A percentile compares a stretch with the other conserved stretches of the same genome.
These are phyloP conservation scores for Gobius niger DNA, from an alignment of 2,113 vertebrate species.

Conservation along the genomic window DNA sequence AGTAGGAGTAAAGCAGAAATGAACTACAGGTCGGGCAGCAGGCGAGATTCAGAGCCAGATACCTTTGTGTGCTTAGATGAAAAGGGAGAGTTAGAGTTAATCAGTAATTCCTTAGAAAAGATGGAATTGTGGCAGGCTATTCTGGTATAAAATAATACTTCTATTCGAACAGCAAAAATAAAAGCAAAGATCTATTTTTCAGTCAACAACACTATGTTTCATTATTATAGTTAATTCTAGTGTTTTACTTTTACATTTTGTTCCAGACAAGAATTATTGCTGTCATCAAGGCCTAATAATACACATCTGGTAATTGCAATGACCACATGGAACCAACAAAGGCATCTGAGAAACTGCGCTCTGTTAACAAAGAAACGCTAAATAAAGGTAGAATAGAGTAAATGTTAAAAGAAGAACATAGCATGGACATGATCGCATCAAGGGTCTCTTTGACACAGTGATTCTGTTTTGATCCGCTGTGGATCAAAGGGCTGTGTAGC, in stretches of 20 bases:
- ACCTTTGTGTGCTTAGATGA: conserved; percentile 15
- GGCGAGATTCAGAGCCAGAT: neutral
- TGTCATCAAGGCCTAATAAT: conserved; percentile 15
- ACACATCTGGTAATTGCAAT: conserved; percentile 24
- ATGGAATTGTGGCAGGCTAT: neutral
- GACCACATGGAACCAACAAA: conserved; percentile 1
- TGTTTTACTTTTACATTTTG: neutral
- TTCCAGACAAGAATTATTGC: conserved; percentile 7
- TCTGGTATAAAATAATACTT: neutral
- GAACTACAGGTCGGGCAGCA: conserved; percentile 43
- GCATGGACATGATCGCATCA: conserved; percentile 24
- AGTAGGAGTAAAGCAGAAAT: conserved; percentile 44
- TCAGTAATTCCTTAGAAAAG: neutral
- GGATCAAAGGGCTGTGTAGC: conserved; percentile 41
- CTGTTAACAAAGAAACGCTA: conserved; percentile 2
- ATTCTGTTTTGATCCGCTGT: conserved; percentile 47
- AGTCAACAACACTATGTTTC: neutral
- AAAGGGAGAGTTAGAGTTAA: neutral
- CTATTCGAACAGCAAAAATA: neutral
- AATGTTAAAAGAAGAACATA: conserved; percentile 22
- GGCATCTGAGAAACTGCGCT: conserved; percentile 11
- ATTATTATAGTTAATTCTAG: neutral
- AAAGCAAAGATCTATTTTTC: neutral
- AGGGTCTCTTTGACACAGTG: conserved; percentile 28
- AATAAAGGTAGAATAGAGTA: conserved; percentile 3